A percentile compares a stretch with the other conserved stretches of the same genome.
Conservation (phyloP, 1,140 invertebrate genomes). For the Cyrtorhinus lividipennis region DNA sequence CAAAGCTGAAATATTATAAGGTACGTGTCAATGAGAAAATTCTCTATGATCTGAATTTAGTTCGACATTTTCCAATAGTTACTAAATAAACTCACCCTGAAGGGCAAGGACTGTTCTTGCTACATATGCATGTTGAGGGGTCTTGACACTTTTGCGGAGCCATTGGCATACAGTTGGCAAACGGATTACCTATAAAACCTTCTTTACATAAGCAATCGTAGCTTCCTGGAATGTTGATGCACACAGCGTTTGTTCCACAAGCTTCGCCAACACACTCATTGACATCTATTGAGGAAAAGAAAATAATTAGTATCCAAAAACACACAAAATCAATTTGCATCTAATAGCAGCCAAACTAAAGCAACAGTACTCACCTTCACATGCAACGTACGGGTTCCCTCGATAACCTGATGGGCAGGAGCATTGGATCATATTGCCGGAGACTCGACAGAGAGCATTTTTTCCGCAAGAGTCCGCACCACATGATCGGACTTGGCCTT, state of each 20-base stretch:
- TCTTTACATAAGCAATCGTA: conserved; percentile 75
- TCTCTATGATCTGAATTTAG: not conserved
- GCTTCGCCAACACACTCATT: conserved; percentile 68
- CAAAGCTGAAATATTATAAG: conserved; percentile 33
- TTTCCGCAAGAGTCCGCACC: conserved; percentile 53
- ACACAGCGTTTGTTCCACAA: conserved; percentile 71
- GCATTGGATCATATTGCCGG: conserved; percentile 58
- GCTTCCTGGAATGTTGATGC: conserved; percentile 72
- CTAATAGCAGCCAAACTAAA: conserved; percentile 41
- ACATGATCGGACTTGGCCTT: conserved; percentile 53
- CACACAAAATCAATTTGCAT: conserved; percentile 36
- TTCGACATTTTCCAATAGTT: not conserved
- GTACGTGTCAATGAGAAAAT: conserved; percentile 3
- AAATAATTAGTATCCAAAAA: not conserved
- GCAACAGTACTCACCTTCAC: conserved; percentile 42
- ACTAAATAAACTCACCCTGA: conserved; percentile 33
- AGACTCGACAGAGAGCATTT: conserved; percentile 62
- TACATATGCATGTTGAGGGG: conserved; percentile 51
- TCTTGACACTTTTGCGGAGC: conserved; percentile 50
- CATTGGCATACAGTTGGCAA: conserved; percentile 53
- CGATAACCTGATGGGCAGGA: conserved; percentile 63
- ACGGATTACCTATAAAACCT: conserved; percentile 70
- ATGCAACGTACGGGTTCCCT: conserved; percentile 74
- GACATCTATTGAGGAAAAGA: conserved; percentile 38
- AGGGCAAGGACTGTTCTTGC: conserved; percentile 51